Evolutionary conservation across 2,113 vertebrate species (phyloP).

Genomic region (Proterorhinus semilunaris): DNA sequence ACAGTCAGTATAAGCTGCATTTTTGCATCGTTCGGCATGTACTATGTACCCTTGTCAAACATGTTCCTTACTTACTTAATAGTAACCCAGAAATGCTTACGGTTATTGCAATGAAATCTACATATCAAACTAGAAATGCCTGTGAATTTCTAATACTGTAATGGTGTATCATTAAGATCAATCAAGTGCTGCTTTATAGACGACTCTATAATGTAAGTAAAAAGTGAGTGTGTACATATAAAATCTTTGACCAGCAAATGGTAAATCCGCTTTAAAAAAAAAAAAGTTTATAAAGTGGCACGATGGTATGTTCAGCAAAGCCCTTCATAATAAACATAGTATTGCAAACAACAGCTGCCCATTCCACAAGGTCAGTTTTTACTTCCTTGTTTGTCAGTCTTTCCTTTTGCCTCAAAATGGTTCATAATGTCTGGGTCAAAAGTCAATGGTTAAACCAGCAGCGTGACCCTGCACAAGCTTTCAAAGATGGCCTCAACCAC

Average conservation of each 20-base stretch:
- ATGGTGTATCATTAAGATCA: background rate
- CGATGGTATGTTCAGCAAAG: constrained; percentile 4
- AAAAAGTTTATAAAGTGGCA: background rate
- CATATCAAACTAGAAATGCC: background rate
- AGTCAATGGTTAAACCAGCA: background rate
- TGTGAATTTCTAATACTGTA: background rate
- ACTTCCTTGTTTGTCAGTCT: background rate
- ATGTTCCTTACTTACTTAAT: too few species aligned
- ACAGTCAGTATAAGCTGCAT: too few species aligned
- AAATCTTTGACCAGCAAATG: constrained; percentile 2
- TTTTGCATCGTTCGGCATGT: too few species aligned
- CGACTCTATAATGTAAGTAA: background rate
- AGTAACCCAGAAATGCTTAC: too few species aligned
- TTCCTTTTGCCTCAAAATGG: background rate
- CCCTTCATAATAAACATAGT: constrained; percentile 3
- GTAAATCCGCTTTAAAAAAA: background rate
- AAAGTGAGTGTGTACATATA: background rate
- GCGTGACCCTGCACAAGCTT: background rate
- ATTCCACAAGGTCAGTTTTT: background rate
- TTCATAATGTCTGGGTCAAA: background rate
- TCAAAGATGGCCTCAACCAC: background rate
- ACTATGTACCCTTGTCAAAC: too few species aligned
- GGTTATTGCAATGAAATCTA: too few species aligned
- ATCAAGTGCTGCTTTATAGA: constrained; percentile 9
- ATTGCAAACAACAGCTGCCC: background rate